phyloP scores from a whole-genome alignment of 2,888 invertebrate species.

The Clivina fossor region DNA sequence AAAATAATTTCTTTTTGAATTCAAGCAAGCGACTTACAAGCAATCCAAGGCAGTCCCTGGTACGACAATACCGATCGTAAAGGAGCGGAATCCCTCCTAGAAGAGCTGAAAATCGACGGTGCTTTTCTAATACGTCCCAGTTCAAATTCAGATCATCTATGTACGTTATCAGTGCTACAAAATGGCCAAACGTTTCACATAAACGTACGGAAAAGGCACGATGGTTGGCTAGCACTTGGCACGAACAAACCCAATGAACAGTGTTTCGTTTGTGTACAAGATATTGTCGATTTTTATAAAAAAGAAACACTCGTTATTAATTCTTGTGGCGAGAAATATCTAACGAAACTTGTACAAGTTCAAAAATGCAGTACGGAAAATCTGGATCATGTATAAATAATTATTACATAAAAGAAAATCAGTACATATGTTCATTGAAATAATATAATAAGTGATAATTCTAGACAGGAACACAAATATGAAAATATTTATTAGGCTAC shows the following conservation, averaged over 20 bases:
- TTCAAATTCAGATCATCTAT: constrained; percentile 23
- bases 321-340: constrained; percentile 19
- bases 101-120: constrained; percentile 7
- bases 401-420: no score
- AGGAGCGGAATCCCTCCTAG: constrained; percentile 9
- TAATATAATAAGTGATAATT: no score
- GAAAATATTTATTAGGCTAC: no score
- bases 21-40: constrained; percentile 2
- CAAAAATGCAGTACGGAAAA: no score
- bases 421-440: no score
- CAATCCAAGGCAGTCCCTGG: constrained; percentile 11
- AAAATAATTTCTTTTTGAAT: no score
- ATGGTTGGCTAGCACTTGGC: constrained; percentile 26
- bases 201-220: constrained; percentile 14
- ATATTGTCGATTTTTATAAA: constrained; percentile 25
- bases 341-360: constrained; percentile 11
- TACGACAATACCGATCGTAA: constrained; percentile 13
- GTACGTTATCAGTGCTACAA: constrained; percentile 20
- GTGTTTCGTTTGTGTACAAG: constrained; percentile 21
- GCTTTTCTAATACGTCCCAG: constrained; percentile 24
- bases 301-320: constrained; percentile 28
- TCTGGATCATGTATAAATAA: no score
- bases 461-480: no score
- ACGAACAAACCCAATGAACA: constrained; percentile 26
- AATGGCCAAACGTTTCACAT: constrained; percentile 23